Base-by-base conservation (phyloP, 2,888 invertebrate species). In the Nysson spinosus region DNA sequence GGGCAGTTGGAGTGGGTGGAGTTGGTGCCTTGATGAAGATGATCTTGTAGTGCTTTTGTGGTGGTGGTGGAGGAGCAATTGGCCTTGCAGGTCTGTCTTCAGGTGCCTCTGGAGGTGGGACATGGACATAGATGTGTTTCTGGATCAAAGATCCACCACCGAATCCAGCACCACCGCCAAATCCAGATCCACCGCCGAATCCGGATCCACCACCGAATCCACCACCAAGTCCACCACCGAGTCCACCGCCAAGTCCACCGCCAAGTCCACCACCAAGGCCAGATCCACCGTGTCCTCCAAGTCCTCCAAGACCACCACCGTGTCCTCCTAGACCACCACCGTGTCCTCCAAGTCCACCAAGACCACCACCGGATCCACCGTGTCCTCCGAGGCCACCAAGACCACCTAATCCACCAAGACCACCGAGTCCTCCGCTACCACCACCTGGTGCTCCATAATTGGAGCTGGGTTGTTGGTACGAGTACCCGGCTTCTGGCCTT, bases 11-110 rank as follows among this genome's bases (percentile, higher is more conserved):
- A 64, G 94, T 92, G 65, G 95, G 95, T 65, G 94, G 92, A 78
- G 95, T 92, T 81, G 95, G 95, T 54, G 95, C 95, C 90, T 96
- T 96, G 88, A 96, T 96, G 91, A 96, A 96, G 89, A 96, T 95
- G 87, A 96, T 96, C 87, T 96, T 96, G 91, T 96, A 95, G 88
- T 95, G 95, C 83, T 95, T 95, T 88, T 95, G 95, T 40, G 95
- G 91, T 72, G 94, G 92, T 43, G 93, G 92, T 0, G 92, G 89
- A 12, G 90, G 90, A 3, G 89, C 88, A 76, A 94, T 91, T 56
- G 92, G 91, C 79, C 93, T 91, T 69, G 90, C 90, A 49, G 91
- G 90, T 78, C 91, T 90, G 81, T 90, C 90, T 79, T 93, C 92
- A n/a, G 93, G 94, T 3, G 86, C 83, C 88, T 95, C 95, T 90